phyloP scores from a whole-genome alignment of 2,888 invertebrate species.

The Thymelicus lineola region DNA sequence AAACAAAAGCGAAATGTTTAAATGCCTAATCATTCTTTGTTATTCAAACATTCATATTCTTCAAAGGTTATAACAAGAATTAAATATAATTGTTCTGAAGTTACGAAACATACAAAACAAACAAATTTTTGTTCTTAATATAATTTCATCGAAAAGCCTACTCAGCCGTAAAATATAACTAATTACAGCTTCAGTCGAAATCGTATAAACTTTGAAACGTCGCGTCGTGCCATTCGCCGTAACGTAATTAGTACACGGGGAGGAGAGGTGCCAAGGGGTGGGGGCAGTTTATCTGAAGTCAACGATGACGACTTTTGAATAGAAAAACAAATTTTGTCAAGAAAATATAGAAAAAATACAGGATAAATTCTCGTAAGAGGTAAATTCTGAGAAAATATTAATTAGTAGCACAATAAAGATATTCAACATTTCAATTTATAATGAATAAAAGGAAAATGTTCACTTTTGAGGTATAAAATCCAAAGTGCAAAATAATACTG shows the following conservation, averaged over 20 bases:
- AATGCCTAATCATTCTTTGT: background rate
- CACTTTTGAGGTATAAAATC: no score
- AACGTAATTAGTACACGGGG: slow-evolving; percentile 18
- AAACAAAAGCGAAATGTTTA: no score
- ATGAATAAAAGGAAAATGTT: no score
- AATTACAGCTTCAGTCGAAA: slow-evolving; percentile 21
- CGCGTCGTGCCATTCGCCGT: slow-evolving; percentile 17
- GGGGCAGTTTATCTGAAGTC: background rate
- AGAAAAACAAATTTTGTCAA: background rate
- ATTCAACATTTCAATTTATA: no score
- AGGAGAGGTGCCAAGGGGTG: background rate
- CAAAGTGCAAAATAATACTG: no score
- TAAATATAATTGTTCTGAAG: background rate
- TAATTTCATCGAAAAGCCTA: slow-evolving; percentile 14
- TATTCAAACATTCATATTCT: background rate
- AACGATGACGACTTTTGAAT: background rate
- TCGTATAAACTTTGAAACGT: slow-evolving; percentile 13
- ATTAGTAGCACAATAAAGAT: no score
- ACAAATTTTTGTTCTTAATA: background rate
- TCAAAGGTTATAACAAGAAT: background rate
- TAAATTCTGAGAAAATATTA: no score
- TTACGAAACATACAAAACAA: background rate
- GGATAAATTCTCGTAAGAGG: no score
- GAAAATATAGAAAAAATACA: background rate
- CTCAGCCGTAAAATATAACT: slow-evolving; percentile 13